A percentile compares a stretch with the other conserved stretches of the same genome.
Conservation (phyloP, 2,888 invertebrate genomes). For the Mayetiola destructor region DNA sequence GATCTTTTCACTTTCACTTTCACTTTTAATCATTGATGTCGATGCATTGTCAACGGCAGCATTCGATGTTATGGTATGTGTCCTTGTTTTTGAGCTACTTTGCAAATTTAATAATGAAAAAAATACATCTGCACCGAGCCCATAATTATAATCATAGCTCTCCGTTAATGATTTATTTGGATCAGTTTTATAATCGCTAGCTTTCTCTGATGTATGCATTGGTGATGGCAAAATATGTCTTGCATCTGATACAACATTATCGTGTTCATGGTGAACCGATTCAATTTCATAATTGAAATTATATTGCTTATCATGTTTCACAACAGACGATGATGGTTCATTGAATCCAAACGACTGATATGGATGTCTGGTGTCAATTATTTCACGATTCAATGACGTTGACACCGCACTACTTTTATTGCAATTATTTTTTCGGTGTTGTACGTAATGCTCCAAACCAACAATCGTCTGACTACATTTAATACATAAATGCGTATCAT, state of each 20-base stretch:
- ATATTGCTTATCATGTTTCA: slow-evolving; percentile 15
- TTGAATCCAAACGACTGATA: slow-evolving; percentile 16
- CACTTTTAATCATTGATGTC: background rate
- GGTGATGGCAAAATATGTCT: slow-evolving; percentile 16
- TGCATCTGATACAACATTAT: slow-evolving; percentile 11
- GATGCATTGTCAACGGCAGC: slow-evolving; percentile 21
- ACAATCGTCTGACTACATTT: slow-evolving; percentile 69
- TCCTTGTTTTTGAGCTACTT: slow-evolving; percentile 48
- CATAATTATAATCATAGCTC: slow-evolving; percentile 39
- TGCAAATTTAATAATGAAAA: slow-evolving; percentile 70
- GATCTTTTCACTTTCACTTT: slow-evolving; percentile 20
- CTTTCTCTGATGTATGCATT: slow-evolving; percentile 2
- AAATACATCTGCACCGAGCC: slow-evolving; percentile 67
- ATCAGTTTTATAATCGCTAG: slow-evolving; percentile 25
- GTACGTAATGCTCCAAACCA: slow-evolving; percentile 75
- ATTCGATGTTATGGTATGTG: slow-evolving; percentile 25
- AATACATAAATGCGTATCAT: slow-evolving; percentile 77
- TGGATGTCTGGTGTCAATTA: slow-evolving; percentile 16
- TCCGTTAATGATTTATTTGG: slow-evolving; percentile 28
- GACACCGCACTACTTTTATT: background rate
- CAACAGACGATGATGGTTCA: slow-evolving; percentile 11
- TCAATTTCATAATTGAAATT: slow-evolving; percentile 19
- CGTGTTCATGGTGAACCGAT: slow-evolving; percentile 24
- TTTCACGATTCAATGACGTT: slow-evolving; percentile 23
- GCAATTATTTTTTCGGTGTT: slow-evolving; percentile 63